phyloP scores from a whole-genome alignment of 2,888 invertebrate species.

The Biston stratarius region DNA sequence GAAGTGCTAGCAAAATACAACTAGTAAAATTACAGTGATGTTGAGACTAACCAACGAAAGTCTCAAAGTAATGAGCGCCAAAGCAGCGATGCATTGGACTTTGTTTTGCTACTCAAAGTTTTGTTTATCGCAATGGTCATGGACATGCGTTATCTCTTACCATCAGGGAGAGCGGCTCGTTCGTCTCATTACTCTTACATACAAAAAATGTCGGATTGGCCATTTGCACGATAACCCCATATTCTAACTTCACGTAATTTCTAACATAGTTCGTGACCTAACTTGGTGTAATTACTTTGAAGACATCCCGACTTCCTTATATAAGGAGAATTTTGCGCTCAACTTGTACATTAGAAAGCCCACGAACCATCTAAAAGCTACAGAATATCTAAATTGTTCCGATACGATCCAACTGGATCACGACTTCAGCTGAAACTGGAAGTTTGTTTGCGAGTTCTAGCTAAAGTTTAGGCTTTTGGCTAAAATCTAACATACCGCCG shows the following conservation, averaged over 20 bases:
- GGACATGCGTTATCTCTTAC: too few species aligned
- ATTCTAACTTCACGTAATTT: not conserved
- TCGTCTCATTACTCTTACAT: too few species aligned
- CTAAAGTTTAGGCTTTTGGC: constrained; percentile 16
- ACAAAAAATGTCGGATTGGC: too few species aligned
- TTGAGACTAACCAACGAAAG: too few species aligned
- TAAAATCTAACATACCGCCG: constrained; percentile 8
- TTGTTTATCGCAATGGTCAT: too few species aligned
- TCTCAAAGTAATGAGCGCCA: too few species aligned
- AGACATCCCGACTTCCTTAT: not conserved
- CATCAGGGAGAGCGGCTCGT: too few species aligned
- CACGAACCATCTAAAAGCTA: constrained; percentile 22
- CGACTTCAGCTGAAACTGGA: constrained; percentile 20
- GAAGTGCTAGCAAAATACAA: too few species aligned
- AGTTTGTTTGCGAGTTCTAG: constrained; percentile 27
- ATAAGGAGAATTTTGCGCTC: not conserved
- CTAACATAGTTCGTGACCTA: constrained; percentile 14
- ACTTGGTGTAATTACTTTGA: constrained; percentile 18
- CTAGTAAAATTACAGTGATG: too few species aligned
- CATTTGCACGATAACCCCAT: not conserved
- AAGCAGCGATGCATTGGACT: too few species aligned
- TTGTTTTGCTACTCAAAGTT: too few species aligned
- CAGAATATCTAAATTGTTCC: constrained; percentile 25
- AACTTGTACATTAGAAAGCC: constrained; percentile 26
- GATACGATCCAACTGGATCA: constrained; percentile 19